Conservation (phyloP, 2,113 vertebrate genomes). For the Lonchura striata region DNA sequence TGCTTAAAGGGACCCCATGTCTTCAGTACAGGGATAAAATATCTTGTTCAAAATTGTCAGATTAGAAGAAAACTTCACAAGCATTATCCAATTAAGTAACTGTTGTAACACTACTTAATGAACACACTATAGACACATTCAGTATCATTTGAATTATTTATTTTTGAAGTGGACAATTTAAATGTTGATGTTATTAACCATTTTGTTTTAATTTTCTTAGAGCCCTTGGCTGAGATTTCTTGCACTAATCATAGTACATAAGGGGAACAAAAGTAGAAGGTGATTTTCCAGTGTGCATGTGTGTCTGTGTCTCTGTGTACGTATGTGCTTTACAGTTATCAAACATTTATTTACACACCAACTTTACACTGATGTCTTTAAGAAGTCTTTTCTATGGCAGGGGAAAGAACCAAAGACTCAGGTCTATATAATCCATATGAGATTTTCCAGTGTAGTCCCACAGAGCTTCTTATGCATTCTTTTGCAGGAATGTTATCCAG, state of each 20-base stretch:
- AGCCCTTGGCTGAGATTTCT: conserved; percentile 73
- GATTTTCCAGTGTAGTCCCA: conserved; percentile 61
- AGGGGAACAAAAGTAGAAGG: conserved; percentile 37
- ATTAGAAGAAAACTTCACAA: neutral
- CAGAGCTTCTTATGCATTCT: conserved; percentile 58
- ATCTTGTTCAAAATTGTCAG: neutral
- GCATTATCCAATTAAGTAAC: neutral
- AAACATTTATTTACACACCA: conserved; percentile 66
- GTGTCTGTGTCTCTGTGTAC: conserved; percentile 53
- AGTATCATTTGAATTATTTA: conserved; percentile 72
- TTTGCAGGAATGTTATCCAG: conserved; percentile 57
- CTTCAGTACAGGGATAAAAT: neutral
- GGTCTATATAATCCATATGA: conserved; percentile 24
- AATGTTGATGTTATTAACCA: conserved; percentile 49
- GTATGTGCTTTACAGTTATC: conserved; percentile 68
- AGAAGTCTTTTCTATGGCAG: conserved; percentile 59
- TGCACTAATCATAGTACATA: conserved; percentile 47
- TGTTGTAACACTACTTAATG: neutral
- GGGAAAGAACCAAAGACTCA: conserved; percentile 42
- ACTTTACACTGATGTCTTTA: conserved; percentile 59
- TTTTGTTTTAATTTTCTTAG: conserved; percentile 50
- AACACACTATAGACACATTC: conserved; percentile 41
- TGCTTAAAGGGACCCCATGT: neutral
- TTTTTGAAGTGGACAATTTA: conserved; percentile 76
- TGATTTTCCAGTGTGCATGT: conserved; percentile 56